These are phyloP conservation scores for Drosophila kikkawai DNA, from an alignment of 1,140 invertebrate species.

Conservation along the genomic window DNA sequence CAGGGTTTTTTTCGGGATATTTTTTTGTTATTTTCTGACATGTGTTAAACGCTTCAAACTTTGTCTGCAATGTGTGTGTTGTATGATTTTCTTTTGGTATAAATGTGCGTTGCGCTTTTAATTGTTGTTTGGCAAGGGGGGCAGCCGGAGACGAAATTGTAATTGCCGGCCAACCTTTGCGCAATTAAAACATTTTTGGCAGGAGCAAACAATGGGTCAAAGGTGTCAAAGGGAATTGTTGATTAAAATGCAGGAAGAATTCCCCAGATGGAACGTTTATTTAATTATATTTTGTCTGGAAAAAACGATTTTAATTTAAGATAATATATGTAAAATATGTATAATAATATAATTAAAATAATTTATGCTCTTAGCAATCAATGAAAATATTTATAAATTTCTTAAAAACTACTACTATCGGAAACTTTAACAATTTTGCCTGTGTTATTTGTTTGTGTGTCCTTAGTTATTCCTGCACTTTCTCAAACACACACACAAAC, in stretches of 20 bases:
- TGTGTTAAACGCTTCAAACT: conserved; percentile 63
- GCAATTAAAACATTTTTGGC: conserved; percentile 65
- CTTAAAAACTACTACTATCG: neutral
- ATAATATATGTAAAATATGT: neutral
- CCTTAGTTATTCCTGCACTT: neutral
- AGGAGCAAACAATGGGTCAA: conserved; percentile 19
- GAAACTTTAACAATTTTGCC: neutral
- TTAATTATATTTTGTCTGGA: neutral
- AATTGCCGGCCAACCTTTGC: conserved; percentile 31
- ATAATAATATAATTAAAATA: neutral
- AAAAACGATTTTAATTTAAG: rapidly evolving
- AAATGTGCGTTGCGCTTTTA: conserved; percentile 67
- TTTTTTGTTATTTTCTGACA: neutral
- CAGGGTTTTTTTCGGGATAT: neutral
- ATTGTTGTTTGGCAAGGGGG: conserved; percentile 69
- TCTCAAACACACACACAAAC: neutral
- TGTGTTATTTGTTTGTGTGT: too few relatives aligned
- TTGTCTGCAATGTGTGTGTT: conserved; percentile 19
- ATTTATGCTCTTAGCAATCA: neutral
- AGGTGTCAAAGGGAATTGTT: conserved; percentile 13
- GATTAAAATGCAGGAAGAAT: conserved; percentile 2
- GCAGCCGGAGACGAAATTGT: conserved; percentile 28
- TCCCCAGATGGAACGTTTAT: neutral
- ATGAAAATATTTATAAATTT: too few relatives aligned
- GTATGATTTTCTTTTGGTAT: conserved; percentile 27